phyloP scores from a whole-genome alignment of 2,113 vertebrate species.

The Pandion haliaetus region DNA sequence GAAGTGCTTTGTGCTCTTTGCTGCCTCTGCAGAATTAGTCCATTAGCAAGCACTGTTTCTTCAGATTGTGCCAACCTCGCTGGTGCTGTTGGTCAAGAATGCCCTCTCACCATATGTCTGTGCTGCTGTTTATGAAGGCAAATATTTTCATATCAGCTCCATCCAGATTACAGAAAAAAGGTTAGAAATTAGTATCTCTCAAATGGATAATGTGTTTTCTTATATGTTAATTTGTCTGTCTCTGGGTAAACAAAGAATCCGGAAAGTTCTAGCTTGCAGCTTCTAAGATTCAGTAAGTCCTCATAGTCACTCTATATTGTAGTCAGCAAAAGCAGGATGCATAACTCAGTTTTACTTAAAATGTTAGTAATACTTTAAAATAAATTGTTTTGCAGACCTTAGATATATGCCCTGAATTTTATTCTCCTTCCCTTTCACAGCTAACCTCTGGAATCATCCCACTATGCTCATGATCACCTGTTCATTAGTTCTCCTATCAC shows the following conservation, averaged over 20 bases:
- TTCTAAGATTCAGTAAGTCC: neutral
- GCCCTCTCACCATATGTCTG: neutral
- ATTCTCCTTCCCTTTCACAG: neutral
- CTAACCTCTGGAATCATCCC: neutral
- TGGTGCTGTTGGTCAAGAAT: neutral
- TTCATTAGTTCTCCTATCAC: neutral
- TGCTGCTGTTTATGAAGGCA: neutral
- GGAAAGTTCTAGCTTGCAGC: neutral
- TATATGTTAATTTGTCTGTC: neutral
- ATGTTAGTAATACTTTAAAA: no score
- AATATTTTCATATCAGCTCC: neutral
- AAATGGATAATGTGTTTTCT: neutral
- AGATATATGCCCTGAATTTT: neutral
- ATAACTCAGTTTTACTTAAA: neutral
- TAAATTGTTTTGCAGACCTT: neutral
- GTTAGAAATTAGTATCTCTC: neutral
- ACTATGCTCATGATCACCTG: neutral
- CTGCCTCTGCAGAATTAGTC: conserved; percentile 55
- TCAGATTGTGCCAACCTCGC: conserved; percentile 3
- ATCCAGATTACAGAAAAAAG: neutral
- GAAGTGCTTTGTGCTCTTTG: conserved; percentile 25
- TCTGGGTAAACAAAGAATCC: neutral
- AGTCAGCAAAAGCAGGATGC: neutral
- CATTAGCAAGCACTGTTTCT: conserved; percentile 46
- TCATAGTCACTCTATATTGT: neutral